phyloP scores from a whole-genome alignment of 2,113 vertebrate species.

The Vulpes ferrilata region DNA sequence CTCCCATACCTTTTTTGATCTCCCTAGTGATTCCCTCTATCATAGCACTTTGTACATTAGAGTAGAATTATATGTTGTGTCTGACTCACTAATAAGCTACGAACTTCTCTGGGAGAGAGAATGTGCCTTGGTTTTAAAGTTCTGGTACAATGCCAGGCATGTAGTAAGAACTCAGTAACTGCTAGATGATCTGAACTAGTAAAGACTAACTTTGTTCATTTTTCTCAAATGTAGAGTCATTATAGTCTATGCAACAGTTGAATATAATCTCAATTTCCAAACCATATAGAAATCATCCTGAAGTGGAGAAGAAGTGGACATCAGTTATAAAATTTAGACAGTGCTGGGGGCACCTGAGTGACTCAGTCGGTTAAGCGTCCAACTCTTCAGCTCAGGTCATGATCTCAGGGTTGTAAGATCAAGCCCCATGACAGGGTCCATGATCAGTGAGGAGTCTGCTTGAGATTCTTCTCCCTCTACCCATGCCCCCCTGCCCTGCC shows the following conservation, averaged over 20 bases:
- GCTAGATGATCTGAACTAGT: not conserved
- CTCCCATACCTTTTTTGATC: not conserved
- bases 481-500: not conserved
- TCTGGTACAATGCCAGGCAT: not conserved
- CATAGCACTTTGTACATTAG: not conserved
- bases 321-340: not conserved
- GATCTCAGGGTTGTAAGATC: not conserved
- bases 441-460: not conserved
- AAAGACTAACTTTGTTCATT: not conserved
- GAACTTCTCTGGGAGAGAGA: not conserved
- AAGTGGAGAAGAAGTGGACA: not conserved
- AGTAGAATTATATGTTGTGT: not conserved
- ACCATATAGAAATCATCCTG: not conserved
- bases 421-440: not conserved
- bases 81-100: not conserved
- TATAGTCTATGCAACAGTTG: not conserved
- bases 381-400: not conserved
- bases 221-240: not conserved
- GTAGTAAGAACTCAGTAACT: not conserved
- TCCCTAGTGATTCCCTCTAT: not conserved
- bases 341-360: not conserved
- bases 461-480: not conserved
- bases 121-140: not conserved
- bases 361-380: not conserved
- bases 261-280: slow-evolving; percentile 7